phyloP scores from a whole-genome alignment of 1,140 invertebrate genomes.

The Brachionus koreanus region DNA sequence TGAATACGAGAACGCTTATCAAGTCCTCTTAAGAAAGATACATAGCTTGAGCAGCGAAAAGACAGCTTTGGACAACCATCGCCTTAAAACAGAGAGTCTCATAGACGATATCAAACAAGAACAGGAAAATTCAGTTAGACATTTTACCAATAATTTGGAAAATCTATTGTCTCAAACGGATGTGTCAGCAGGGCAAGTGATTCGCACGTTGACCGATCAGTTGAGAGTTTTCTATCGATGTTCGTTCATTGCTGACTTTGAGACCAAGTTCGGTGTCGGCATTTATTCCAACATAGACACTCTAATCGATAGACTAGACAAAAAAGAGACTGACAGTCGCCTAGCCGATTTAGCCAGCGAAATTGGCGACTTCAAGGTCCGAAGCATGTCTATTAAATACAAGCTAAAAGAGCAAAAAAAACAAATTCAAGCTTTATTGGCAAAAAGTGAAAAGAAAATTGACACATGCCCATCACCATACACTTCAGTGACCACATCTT shows the following conservation, averaged over 20 bases:
- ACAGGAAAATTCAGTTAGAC: background rate
- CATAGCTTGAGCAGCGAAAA: background rate
- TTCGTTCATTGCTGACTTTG: background rate
- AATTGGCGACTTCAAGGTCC: background rate
- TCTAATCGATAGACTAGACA: background rate
- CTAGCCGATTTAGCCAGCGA: background rate
- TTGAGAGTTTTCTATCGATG: background rate
- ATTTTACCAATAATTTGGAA: background rate
- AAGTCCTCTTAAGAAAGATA: background rate
- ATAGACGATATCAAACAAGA: background rate
- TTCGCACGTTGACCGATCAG: background rate
- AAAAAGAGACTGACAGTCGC: background rate
- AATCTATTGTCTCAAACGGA: background rate
- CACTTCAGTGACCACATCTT: constrained; percentile 7
- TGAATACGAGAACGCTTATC: background rate
- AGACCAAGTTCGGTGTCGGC: background rate
- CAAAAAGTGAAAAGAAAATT: background rate
- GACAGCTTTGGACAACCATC: background rate
- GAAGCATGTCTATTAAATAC: background rate
- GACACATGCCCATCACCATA: background rate
- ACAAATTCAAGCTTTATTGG: background rate
- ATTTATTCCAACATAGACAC: background rate
- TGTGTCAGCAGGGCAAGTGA: background rate
- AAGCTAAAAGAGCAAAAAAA: constrained; percentile 6
- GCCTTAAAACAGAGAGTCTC: background rate